Conservation (phyloP, 2,888 invertebrate genomes). For the Microctonus aethiopoides region DNA sequence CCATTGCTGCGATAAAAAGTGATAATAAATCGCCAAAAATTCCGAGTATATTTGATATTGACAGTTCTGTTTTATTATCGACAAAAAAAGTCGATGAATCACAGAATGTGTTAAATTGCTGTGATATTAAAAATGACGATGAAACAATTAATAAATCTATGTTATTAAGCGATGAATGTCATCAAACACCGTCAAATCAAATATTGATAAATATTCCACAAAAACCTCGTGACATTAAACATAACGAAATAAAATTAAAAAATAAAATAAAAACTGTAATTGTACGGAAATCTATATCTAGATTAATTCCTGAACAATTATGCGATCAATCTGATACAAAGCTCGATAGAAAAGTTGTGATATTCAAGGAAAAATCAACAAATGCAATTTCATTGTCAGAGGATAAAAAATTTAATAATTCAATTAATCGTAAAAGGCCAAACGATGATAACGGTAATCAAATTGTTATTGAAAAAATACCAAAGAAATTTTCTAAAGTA, state of each 20-base stretch:
- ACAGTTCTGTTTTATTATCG: conserved; percentile 18
- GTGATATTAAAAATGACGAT: conserved; percentile 6
- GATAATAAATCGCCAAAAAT: not conserved
- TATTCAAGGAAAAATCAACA: not conserved
- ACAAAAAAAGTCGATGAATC: not conserved
- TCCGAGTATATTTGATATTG: conserved; percentile 41
- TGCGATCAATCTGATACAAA: not conserved
- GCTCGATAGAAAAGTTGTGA: not conserved
- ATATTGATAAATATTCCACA: not conserved
- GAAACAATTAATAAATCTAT: not conserved
- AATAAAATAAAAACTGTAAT: not conserved
- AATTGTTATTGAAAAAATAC: not conserved
- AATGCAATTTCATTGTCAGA: not conserved
- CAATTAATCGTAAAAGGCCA: not conserved
- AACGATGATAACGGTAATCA: not conserved
- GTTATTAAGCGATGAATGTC: not conserved
- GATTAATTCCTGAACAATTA: not conserved
- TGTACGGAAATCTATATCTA: not conserved
- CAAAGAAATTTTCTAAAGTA: conserved; percentile 10
- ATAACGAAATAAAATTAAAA: not conserved
- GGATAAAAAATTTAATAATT: not conserved
- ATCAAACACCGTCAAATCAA: not conserved
- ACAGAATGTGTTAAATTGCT: not conserved
- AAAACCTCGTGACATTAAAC: not conserved
- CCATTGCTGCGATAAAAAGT: not conserved